Evolutionary conservation across 1,140 invertebrate genomes (phyloP), one percentile per base, ranked within the genome.

Genomic region (Dreissena polymorpha): DNA sequence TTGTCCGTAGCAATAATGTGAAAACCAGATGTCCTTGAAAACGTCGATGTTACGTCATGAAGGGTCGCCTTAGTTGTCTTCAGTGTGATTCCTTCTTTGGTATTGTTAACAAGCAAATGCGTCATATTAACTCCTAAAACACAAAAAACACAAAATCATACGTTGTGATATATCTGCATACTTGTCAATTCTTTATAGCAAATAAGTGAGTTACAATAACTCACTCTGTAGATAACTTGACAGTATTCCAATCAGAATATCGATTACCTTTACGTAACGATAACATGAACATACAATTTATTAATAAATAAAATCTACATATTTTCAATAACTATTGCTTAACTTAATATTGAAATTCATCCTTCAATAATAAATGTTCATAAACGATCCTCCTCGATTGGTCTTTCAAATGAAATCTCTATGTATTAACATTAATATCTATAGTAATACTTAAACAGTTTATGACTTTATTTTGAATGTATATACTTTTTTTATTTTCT

Each of bases 41-140:
- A 12, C 13, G 53, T 12, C 5, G 71, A 73, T 10, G 53, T 73
- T 6, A 73, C 16, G 57, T 73, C 57, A 23, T 73, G 18, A 2
- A 73, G 21, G n/a, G 18, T 12, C 6, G 57, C 23, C 8, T 6
- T 25, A 0, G 71, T 55, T 23, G 50, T 51, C 49, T 8, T 12
- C 10, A 71, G 18, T 23, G 6, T 21, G 5, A 73, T n/a, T 25
- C 71, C 71, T 60, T 60, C 71, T 73, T 73, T n/a, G 7, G 71
- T 73, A 27, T 73, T 55, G 57, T 73, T 73, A 60, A 60, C 10
- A 5, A 6, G 16, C 21, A 60, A 60, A 60, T 60, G 21, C 2
- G 16, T 18, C 10, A 60, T 60, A 23, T 23, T 18, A n/a, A 10
- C 16, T 23, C 10, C 57, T 60, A 10, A 60, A 60, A 60, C 21